These are phyloP conservation scores for Homalodisca vitripennis DNA, from an alignment of 1,140 invertebrate species.

Conservation along the genomic window DNA sequence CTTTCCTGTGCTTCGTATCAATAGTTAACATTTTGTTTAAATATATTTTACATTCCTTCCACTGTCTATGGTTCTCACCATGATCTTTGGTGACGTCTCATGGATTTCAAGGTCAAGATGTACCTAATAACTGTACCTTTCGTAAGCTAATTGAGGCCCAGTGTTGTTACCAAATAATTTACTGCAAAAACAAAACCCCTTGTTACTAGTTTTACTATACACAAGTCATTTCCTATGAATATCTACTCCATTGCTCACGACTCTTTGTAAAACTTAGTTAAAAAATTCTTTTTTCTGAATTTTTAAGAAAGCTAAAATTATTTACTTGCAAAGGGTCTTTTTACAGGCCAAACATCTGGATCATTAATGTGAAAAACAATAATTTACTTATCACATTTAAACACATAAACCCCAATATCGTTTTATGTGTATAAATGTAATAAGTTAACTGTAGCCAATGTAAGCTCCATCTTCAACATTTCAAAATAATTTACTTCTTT, in stretches of 20 bases:
- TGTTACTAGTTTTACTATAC: conserved; percentile 34
- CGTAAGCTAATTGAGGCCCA: conserved; percentile 29
- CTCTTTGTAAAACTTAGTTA: conserved; percentile 11
- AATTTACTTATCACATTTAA: too few species aligned
- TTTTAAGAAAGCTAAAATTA: conserved; percentile 15
- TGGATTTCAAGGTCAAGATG: conserved; percentile 33
- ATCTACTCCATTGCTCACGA: conserved; percentile 32
- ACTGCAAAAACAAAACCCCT: conserved; percentile 40
- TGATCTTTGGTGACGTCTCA: conserved; percentile 35
- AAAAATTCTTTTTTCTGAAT: conserved; percentile 20
- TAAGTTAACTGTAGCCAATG: background rate
- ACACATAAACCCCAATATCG: too few species aligned
- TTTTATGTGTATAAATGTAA: too few species aligned
- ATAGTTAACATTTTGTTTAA: conserved; percentile 36
- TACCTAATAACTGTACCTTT: conserved; percentile 37
- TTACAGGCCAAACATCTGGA: conserved; percentile 12
- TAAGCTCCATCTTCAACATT: background rate
- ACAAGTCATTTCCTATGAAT: conserved; percentile 35
- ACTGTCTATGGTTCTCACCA: conserved; percentile 29
- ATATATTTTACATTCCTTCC: conserved; percentile 34
- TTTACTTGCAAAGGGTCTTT: conserved; percentile 18
- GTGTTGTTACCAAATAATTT: conserved; percentile 35
- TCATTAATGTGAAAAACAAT: background rate
- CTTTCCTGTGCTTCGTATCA: conserved; percentile 34
- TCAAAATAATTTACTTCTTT: background rate